Percentiles rank a stretch among this genome's conserved stretches.
Conservation (phyloP, 2,797 vertebrate genomes). For the Bucorvus abyssinicus region DNA sequence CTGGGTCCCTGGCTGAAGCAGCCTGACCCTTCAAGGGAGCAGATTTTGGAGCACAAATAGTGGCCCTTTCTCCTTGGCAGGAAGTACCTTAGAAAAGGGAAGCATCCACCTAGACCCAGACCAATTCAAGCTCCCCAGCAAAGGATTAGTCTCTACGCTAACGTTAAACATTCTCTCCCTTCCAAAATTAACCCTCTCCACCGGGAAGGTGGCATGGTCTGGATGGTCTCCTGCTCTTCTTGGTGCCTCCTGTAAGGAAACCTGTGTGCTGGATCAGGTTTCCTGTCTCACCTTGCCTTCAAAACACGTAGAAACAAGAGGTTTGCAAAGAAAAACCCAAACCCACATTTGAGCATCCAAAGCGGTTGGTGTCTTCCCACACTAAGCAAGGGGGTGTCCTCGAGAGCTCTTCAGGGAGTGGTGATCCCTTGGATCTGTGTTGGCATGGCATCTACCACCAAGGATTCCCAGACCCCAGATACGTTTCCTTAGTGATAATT, state of each 20-base stretch:
- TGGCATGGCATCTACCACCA: background rate
- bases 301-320: background rate
- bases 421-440: background rate
- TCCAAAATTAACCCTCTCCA: background rate
- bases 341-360: background rate
- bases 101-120: background rate
- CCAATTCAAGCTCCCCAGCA: background rate
- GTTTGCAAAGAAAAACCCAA: background rate
- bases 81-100: background rate
- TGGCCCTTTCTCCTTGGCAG: background rate
- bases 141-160: background rate
- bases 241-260: background rate
- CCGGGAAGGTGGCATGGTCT: fast-evolving
- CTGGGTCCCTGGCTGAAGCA: background rate
- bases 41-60: background rate
- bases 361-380: background rate
- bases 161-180: background rate
- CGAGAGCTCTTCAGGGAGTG: background rate
- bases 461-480: background rate
- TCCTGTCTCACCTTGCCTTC: background rate
- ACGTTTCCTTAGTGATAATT: background rate
- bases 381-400: background rate
- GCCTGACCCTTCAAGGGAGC: background rate
- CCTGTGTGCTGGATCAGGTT: background rate
- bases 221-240: background rate